Percentiles rank a stretch among this genome's conserved stretches.
Evolutionary conservation across 2,113 vertebrate species (phyloP).

Genomic region (Ceyx margarethae): DNA sequence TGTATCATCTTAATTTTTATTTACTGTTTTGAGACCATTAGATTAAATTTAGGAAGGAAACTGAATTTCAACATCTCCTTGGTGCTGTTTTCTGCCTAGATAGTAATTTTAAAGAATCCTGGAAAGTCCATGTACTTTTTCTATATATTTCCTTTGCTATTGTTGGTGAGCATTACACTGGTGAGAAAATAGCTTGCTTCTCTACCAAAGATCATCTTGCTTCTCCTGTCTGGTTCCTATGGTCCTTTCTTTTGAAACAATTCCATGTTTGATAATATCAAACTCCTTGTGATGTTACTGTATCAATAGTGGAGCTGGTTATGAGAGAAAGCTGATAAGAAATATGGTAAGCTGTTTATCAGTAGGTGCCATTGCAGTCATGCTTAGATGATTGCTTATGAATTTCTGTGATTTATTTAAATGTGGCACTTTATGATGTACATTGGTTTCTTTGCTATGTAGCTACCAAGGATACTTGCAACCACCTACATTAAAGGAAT

Average conservation of each 20-base stretch:
- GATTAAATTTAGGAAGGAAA: slow-evolving; percentile 27
- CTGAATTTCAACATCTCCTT: neutral
- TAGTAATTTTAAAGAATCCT: neutral
- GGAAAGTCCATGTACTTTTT: neutral
- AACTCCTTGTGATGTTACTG: neutral
- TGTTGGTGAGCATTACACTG: slow-evolving; percentile 19
- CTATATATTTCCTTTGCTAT: slow-evolving; percentile 72
- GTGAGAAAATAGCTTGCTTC: slow-evolving; percentile 33
- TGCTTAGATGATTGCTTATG: slow-evolving; percentile 10
- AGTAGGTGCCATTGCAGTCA: neutral
- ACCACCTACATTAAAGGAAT: slow-evolving; percentile 35
- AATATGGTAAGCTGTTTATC: neutral
- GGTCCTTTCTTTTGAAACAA: neutral
- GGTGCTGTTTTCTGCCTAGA: slow-evolving; percentile 11
- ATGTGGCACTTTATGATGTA: slow-evolving; percentile 31
- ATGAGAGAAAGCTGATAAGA: slow-evolving; percentile 11
- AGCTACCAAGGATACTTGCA: slow-evolving; percentile 58
- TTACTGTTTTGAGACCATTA: neutral
- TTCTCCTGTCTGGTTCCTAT: slow-evolving; percentile 47
- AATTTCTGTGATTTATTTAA: neutral
- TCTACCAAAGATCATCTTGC: slow-evolving; percentile 15
- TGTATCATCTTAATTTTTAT: neutral
- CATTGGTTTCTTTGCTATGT: slow-evolving; percentile 28
- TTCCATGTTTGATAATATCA: neutral
- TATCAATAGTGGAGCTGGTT: neutral